A percentile compares a stretch with the other conserved stretches of the same genome.
These are phyloP conservation scores for Steinernema hermaphroditum DNA, from an alignment of 2,888 invertebrate genomes.

Conservation along the genomic window DNA sequence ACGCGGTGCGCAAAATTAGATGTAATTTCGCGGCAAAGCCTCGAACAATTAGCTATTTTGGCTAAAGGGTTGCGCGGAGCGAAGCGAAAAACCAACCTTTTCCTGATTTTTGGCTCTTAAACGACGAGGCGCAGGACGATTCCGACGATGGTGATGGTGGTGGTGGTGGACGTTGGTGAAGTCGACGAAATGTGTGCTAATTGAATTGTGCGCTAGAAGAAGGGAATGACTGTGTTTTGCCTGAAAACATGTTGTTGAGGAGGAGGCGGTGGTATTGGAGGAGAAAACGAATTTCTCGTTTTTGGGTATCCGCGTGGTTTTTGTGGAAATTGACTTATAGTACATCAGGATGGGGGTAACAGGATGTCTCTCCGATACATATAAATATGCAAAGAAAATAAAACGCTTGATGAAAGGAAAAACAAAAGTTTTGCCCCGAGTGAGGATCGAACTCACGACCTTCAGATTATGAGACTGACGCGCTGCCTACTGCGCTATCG, in stretches of 20 bases:
- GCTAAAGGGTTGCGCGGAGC: background rate
- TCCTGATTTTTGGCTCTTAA: background rate
- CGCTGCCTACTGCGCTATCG: background rate
- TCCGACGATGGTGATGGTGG: no score
- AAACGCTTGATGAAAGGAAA: background rate
- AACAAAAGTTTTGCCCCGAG: background rate
- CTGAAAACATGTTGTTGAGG: conserved; percentile 17
- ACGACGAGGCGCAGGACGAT: background rate
- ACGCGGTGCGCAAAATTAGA: conserved; percentile 20
- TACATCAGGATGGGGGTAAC: no score
- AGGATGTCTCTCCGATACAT: no score
- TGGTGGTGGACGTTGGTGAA: background rate
- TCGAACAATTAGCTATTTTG: background rate
- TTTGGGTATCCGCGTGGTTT: background rate
- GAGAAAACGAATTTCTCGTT: background rate
- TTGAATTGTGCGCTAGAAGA: background rate
- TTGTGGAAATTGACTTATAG: no score
- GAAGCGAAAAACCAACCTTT: background rate
- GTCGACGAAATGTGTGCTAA: background rate
- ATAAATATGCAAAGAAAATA: no score
- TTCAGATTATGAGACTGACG: background rate
- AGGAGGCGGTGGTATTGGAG: no score
- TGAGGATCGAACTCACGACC: background rate
- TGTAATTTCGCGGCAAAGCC: background rate
- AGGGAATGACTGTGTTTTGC: background rate